Evolutionary conservation across 2,797 vertebrate species (phyloP).

Genomic region (Rhinatrema bivittatum): DNA sequence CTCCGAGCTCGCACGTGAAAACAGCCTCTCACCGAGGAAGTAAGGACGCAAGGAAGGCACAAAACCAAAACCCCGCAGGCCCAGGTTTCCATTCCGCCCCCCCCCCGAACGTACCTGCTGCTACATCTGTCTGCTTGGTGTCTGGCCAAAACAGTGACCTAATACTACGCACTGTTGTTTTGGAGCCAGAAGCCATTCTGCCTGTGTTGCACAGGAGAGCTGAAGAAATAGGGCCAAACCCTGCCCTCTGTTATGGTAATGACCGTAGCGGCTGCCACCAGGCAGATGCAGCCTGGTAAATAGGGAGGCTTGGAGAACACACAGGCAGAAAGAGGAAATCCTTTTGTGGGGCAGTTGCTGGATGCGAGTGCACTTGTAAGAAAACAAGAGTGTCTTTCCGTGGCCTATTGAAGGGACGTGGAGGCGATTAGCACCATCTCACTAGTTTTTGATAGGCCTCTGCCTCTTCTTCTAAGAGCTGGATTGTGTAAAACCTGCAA

Average conservation of each 20-base stretch:
- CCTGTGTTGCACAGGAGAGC: background rate
- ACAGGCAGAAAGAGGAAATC: conserved; percentile 15
- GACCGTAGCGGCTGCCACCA: conserved; percentile 4
- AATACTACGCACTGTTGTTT: background rate
- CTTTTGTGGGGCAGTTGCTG: conserved; percentile 54
- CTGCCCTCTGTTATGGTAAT: conserved; percentile 55
- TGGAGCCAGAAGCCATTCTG: background rate
- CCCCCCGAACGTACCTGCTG: conserved; percentile 1
- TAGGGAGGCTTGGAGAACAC: conserved; percentile 32
- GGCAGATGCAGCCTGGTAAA: conserved; percentile 35
- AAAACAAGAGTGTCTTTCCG: conserved; percentile 32
- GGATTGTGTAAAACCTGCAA: too few species aligned
- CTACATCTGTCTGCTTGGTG: conserved; percentile 48
- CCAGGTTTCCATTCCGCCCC: conserved; percentile 15
- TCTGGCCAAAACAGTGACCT: conserved; percentile 36
- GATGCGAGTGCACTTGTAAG: conserved; percentile 51
- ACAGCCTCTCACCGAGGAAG: fast-evolving
- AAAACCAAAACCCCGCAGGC: conserved; percentile 25
- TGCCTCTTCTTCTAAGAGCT: too few species aligned
- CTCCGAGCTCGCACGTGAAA: conserved; percentile 35
- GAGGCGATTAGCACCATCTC: conserved; percentile 34
- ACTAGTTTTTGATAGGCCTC: conserved; percentile 12
- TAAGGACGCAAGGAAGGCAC: too few species aligned
- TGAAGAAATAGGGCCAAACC: conserved; percentile 23
- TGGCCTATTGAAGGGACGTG: conserved; percentile 38